Evolutionary conservation across 2,113 vertebrate species (phyloP).

Genomic region (Nycticorax nycticorax): DNA sequence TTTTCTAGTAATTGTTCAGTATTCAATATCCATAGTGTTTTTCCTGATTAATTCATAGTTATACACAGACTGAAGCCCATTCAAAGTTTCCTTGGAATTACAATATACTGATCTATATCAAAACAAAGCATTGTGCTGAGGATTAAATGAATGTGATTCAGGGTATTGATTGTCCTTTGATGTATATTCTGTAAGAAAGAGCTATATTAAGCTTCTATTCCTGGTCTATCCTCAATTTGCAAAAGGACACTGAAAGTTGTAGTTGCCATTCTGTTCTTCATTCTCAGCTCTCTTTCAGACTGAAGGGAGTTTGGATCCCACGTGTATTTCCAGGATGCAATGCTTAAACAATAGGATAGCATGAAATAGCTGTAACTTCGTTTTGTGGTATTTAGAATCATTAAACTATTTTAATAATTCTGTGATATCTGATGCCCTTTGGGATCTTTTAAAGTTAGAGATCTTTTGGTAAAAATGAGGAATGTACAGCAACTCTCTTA

Average conservation of each 20-base stretch:
- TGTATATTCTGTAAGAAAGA: background rate
- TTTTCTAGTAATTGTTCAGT: conserved; percentile 23
- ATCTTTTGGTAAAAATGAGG: background rate
- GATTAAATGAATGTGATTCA: background rate
- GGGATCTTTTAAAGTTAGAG: background rate
- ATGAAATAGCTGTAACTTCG: background rate
- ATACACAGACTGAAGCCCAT: background rate
- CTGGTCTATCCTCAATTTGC: background rate
- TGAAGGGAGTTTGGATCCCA: background rate
- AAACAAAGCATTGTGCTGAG: background rate
- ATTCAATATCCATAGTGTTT: background rate
- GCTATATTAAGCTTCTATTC: background rate
- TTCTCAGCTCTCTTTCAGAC: background rate
- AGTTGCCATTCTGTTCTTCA: background rate
- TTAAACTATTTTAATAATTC: background rate
- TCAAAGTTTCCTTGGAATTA: background rate
- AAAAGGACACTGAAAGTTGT: background rate
- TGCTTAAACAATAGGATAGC: background rate
- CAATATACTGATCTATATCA: background rate
- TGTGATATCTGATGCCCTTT: background rate
- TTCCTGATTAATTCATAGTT: conserved; percentile 11
- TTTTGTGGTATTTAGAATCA: background rate
- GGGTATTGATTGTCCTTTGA: conserved; percentile 8
- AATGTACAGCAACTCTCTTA: background rate
- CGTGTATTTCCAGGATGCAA: background rate